Percentiles rank a stretch among this genome's conserved stretches.
Evolutionary conservation across 2,113 vertebrate genomes (phyloP).

Genomic region (Varanus salvator): DNA sequence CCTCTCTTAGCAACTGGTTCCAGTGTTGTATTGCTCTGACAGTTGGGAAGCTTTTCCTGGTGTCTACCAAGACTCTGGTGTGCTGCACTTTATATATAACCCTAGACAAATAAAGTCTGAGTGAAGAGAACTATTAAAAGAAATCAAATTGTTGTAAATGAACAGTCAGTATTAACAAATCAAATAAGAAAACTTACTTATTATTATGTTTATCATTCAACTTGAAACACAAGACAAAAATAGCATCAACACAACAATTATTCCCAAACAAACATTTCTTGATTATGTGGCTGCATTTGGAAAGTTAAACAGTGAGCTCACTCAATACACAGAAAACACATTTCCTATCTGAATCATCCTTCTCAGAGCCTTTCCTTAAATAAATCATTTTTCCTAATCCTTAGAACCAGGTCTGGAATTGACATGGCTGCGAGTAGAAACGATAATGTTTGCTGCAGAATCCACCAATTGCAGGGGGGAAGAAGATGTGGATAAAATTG

Average conservation of each 20-base stretch:
- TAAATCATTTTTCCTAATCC: neutral
- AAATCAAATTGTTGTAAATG: neutral
- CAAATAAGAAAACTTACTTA: neutral
- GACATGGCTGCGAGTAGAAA: neutral
- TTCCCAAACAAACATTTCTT: neutral
- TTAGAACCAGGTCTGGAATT: neutral
- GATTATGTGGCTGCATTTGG: neutral
- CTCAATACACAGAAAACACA: neutral
- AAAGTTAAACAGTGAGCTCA: neutral
- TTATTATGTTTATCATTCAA: conserved; percentile 1
- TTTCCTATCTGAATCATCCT: neutral
- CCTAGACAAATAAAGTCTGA: neutral
- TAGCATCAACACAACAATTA: neutral
- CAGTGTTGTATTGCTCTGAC: too few relatives aligned
- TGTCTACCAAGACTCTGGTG: too few relatives aligned
- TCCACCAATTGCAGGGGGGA: neutral
- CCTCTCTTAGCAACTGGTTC: too few relatives aligned
- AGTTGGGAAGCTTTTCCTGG: too few relatives aligned
- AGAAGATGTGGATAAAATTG: neutral
- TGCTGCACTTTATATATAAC: neutral
- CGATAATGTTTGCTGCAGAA: neutral
- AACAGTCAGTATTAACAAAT: neutral
- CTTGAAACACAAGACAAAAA: neutral
- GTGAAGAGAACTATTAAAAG: neutral
- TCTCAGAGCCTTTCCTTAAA: neutral